phyloP scores from a whole-genome alignment of 2,113 vertebrate genomes.

The Columba janthina region DNA sequence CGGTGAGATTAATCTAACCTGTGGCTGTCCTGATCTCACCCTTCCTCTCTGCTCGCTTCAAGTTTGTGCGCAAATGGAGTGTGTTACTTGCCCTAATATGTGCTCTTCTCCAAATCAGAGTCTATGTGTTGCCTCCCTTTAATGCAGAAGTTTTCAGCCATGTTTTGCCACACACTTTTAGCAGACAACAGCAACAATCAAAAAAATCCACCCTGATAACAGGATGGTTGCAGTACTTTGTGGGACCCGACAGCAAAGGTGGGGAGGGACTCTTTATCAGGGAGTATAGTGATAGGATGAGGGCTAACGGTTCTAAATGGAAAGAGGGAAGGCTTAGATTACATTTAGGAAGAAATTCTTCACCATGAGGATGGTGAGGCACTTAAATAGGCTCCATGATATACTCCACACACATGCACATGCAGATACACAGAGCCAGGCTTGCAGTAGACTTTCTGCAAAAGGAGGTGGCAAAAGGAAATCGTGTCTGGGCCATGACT shows the following conservation, averaged over 20 bases:
- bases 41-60: background rate
- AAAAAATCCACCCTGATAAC: too few species aligned
- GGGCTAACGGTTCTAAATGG: too few species aligned
- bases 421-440: background rate
- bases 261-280: too few species aligned
- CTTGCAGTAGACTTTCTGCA: background rate
- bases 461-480: background rate
- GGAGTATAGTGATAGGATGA: too few species aligned
- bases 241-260: too few species aligned
- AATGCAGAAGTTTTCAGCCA: background rate
- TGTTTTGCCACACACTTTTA: background rate
- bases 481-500: fast-evolving
- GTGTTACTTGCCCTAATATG: background rate
- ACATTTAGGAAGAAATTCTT: too few species aligned
- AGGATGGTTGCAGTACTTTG: too few species aligned
- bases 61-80: background rate
- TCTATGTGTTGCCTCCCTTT: background rate
- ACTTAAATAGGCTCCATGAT: background rate
- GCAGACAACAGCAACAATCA: background rate
- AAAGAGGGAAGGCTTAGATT: too few species aligned
- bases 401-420: background rate
- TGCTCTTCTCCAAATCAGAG: background rate
- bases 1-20: slow-evolving; percentile 10
- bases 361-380: too few species aligned
- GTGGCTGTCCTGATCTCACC: slow-evolving; percentile 1